Evolutionary conservation across 1,140 invertebrate genomes (phyloP).

Genomic region (Drosophila rhopaloa): DNA sequence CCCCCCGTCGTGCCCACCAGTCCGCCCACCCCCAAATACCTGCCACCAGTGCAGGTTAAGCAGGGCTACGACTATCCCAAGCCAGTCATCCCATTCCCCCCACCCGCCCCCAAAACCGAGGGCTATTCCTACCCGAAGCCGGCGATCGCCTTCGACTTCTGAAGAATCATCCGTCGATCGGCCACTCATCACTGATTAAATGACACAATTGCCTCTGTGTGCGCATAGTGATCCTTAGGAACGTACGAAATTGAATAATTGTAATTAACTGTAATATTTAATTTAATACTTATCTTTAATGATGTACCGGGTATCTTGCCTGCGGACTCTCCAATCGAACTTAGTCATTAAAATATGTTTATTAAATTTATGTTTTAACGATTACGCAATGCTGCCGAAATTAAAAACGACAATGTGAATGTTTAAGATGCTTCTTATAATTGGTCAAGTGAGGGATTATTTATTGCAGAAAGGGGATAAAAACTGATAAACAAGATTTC

Average conservation of each 20-base stretch:
- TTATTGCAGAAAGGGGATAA: background rate
- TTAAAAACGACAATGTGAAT: constrained; percentile 69
- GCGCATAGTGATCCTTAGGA: constrained; percentile 73
- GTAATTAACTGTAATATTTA: constrained; percentile 79
- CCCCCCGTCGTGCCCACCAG: constrained; percentile 41
- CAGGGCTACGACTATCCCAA: constrained; percentile 62
- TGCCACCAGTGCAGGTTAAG: constrained; percentile 45
- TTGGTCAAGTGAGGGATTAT: too few species aligned
- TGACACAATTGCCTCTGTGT: constrained; percentile 75
- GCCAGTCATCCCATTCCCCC: constrained; percentile 63
- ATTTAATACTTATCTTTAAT: constrained; percentile 76
- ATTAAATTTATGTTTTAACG: constrained; percentile 65
- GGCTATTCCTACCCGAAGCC: constrained; percentile 73
- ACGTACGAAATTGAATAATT: constrained; percentile 78
- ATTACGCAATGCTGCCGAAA: constrained; percentile 61
- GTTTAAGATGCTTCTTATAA: constrained; percentile 8
- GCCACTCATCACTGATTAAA: constrained; percentile 59
- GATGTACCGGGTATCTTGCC: constrained; percentile 56
- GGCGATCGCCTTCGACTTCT: constrained; percentile 64
- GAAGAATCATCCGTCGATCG: constrained; percentile 6
- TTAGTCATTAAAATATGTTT: constrained; percentile 83
- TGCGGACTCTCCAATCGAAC: constrained; percentile 65
- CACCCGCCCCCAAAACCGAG: constrained; percentile 53
- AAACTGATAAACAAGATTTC: too few species aligned
- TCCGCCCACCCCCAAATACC: constrained; percentile 50